Percentiles rank a stretch among this genome's conserved stretches.
Conservation (phyloP, 2,113 vertebrate genomes). For the Procavia capensis region DNA sequence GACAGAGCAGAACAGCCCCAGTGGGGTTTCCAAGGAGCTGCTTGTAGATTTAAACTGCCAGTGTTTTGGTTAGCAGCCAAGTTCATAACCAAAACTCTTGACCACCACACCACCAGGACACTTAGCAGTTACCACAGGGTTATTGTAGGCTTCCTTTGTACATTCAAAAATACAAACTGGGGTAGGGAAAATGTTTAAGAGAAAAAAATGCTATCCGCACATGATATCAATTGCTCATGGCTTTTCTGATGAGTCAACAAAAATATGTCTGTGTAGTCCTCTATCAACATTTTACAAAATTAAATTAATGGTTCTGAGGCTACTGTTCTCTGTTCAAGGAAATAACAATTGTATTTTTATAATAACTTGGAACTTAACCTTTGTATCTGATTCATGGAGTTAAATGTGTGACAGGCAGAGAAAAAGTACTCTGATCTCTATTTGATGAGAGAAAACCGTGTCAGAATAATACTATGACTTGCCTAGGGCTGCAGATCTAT, state of each 20-base stretch:
- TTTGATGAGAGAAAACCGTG: background rate
- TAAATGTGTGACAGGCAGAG: background rate
- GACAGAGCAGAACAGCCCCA: too few relatives aligned
- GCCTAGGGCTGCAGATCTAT: background rate
- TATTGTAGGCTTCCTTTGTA: background rate
- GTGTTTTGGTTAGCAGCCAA: too few relatives aligned
- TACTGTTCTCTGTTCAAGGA: background rate
- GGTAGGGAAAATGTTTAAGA: background rate
- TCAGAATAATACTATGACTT: background rate
- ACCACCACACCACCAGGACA: too few relatives aligned
- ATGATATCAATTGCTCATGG: background rate
- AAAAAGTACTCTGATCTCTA: background rate
- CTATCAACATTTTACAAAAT: background rate
- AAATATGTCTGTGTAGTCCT: background rate
- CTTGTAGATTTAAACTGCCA: too few relatives aligned
- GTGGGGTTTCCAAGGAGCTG: too few relatives aligned
- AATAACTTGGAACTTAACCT: background rate
- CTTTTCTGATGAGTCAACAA: background rate
- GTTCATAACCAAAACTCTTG: too few relatives aligned
- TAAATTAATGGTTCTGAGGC: background rate
- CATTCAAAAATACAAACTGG: background rate
- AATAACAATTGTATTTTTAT: conserved; percentile 16
- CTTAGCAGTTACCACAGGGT: background rate
- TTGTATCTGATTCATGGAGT: background rate
- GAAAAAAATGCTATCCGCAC: background rate